phyloP scores from a whole-genome alignment of 2,797 vertebrate genomes.

The Anguilla megastoma region DNA sequence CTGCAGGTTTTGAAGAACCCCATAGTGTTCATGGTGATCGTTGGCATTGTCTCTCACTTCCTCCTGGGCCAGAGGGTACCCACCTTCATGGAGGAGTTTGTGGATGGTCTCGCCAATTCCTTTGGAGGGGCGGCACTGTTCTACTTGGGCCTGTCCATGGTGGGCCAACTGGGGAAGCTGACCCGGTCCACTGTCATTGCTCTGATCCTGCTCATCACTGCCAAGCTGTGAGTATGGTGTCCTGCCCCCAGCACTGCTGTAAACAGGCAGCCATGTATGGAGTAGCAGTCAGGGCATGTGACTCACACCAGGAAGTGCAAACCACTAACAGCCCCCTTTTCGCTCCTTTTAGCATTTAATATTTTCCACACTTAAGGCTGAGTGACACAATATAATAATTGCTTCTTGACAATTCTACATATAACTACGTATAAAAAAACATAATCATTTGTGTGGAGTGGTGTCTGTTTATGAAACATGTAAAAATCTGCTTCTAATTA shows the following conservation, averaged over 20 bases:
- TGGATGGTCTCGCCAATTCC: constrained; percentile 90
- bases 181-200: constrained; percentile 87
- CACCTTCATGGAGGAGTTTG: constrained; percentile 85
- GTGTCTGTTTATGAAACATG: neutral
- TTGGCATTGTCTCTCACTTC: constrained; percentile 90
- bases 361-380: neutral
- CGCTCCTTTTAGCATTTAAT: neutral
- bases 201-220: constrained; percentile 91
- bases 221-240: constrained; percentile 89
- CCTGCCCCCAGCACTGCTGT: neutral
- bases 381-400: neutral
- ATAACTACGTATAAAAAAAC: neutral
- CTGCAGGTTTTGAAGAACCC: constrained; percentile 92
- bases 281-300: neutral
- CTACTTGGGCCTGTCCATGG: constrained; percentile 96
- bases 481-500: constrained; percentile 20
- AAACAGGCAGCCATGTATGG: neutral
- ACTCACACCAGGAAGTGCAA: neutral
- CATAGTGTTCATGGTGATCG: constrained; percentile 94
- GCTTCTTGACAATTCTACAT: no score
- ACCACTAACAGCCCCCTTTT: no score
- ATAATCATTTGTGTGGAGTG: neutral
- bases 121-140: constrained; percentile 95
- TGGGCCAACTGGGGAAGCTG: constrained; percentile 88
- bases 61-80: constrained; percentile 86